Conservation (phyloP, 2,113 vertebrate genomes). For the Girardinichthys multiradiatus region DNA sequence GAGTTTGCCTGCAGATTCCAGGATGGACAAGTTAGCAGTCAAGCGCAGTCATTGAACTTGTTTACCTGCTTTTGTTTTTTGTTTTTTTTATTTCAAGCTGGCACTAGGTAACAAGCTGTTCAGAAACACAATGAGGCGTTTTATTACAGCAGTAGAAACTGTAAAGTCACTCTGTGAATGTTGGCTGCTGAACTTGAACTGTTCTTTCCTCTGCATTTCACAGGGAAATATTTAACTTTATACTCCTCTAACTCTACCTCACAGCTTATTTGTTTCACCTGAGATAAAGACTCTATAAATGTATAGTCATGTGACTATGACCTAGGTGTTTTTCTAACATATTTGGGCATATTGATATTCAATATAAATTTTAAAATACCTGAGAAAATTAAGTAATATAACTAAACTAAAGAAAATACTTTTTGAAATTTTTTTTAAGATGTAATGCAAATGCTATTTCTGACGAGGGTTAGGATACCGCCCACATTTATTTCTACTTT, state of each 20-base stretch:
- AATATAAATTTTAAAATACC: no score
- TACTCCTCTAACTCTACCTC: background rate
- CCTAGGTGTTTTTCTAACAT: no score
- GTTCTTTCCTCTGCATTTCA: background rate
- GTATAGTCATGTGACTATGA: no score
- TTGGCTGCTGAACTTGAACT: background rate
- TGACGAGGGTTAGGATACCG: no score
- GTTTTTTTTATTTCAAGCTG: background rate
- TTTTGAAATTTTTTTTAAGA: no score
- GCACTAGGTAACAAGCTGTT: background rate
- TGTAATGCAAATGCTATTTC: no score
- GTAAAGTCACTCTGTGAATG: background rate
- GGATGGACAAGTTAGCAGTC: conserved; percentile 1
- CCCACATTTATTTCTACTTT: no score
- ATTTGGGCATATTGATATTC: no score
- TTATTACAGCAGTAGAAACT: background rate
- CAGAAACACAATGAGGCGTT: conserved; percentile 4
- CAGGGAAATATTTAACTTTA: background rate
- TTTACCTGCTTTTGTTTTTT: conserved; percentile 7
- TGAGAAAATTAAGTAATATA: no score
- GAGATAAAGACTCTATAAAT: background rate
- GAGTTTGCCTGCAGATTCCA: conserved; percentile 11
- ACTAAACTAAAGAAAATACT: no score
- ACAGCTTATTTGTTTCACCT: background rate
- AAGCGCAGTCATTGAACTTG: conserved; percentile 29